A percentile compares a stretch with the other conserved stretches of the same genome.
Evolutionary conservation across 2,888 invertebrate species (phyloP).

Genomic region (Drosophila mulleri): DNA sequence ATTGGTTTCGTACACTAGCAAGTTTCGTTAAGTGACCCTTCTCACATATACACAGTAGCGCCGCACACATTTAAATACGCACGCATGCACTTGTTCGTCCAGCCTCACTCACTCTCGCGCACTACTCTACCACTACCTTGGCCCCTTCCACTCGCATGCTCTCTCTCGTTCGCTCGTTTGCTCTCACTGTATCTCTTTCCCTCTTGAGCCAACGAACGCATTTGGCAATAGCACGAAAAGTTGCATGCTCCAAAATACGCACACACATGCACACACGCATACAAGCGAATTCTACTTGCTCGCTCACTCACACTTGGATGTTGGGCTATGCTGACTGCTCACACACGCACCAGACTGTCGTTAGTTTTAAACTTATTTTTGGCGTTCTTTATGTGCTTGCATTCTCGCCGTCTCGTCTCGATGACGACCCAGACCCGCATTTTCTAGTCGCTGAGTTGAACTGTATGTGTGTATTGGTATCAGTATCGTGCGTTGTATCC

Average conservation of each 20-base stretch:
- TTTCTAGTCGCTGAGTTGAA: slow-evolving; percentile 57
- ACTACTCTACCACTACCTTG: slow-evolving; percentile 17
- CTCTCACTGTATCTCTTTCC: slow-evolving; percentile 24
- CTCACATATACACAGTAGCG: neutral
- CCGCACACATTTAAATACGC: slow-evolving; percentile 18
- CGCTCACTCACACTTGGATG: slow-evolving; percentile 31
- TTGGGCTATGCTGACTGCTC: slow-evolving; percentile 41
- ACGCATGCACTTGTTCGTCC: slow-evolving; percentile 66
- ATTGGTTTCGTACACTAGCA: slow-evolving; percentile 51
- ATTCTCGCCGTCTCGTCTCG: slow-evolving; percentile 68
- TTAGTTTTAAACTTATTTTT: slow-evolving; percentile 80
- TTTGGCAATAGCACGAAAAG: slow-evolving; percentile 73
- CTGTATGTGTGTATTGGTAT: slow-evolving; percentile 35
- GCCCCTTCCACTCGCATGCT: slow-evolving; percentile 35
- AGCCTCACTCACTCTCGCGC: slow-evolving; percentile 49
- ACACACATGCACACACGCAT: slow-evolving; percentile 45
- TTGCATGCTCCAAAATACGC: slow-evolving; percentile 72
- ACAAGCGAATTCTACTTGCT: slow-evolving; percentile 36
- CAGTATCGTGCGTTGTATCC: slow-evolving; percentile 35
- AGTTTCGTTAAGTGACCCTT: slow-evolving; percentile 54
- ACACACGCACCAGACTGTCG: slow-evolving; percentile 52
- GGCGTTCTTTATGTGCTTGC: slow-evolving; percentile 77
- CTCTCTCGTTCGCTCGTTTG: slow-evolving; percentile 19
- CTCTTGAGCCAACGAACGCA: slow-evolving; percentile 59
- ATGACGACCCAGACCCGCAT: slow-evolving; percentile 80